Conservation (phyloP, 2,888 invertebrate species). For the Trachelus stipa region DNA sequence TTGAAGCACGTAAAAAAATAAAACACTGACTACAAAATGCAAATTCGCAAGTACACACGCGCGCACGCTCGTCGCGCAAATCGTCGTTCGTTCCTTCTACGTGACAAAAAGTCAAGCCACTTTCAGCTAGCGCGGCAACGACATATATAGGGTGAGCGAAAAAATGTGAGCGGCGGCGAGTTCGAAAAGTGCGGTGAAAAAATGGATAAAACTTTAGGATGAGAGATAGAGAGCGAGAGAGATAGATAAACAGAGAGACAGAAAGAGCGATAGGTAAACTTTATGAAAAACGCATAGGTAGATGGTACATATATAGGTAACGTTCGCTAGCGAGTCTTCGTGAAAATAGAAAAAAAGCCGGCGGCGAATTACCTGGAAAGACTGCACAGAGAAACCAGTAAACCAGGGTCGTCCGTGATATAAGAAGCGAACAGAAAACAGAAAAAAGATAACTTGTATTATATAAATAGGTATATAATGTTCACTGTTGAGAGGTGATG, state of each 20-base stretch:
- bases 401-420: slow-evolving; percentile 62
- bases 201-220: slow-evolving; percentile 2
- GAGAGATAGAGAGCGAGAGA: slow-evolving; percentile 8
- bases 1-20: slow-evolving; percentile 3
- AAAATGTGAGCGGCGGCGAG: slow-evolving; percentile 24
- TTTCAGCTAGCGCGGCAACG: background rate
- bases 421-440: slow-evolving; percentile 66
- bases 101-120: background rate
- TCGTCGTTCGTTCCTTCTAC: slow-evolving; percentile 1
- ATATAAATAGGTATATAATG: slow-evolving; percentile 30
- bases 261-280: slow-evolving; percentile 7
- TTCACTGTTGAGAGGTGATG: slow-evolving; percentile 43
- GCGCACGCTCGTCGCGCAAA: background rate
- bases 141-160: slow-evolving; percentile 20
- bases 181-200: slow-evolving; percentile 1
- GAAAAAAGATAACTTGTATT: slow-evolving; percentile 60
- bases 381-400: slow-evolving; percentile 65
- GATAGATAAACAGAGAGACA: slow-evolving; percentile 20
- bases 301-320: slow-evolving; percentile 2
- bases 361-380: slow-evolving; percentile 64
- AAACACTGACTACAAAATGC: slow-evolving; percentile 15
- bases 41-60: background rate
- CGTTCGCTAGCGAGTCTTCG: slow-evolving; percentile 5
- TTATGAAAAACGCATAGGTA: slow-evolving; percentile 1
- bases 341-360: slow-evolving; percentile 47